phyloP scores from a whole-genome alignment of 2,797 vertebrate genomes.

The Spheniscus humboldti region DNA sequence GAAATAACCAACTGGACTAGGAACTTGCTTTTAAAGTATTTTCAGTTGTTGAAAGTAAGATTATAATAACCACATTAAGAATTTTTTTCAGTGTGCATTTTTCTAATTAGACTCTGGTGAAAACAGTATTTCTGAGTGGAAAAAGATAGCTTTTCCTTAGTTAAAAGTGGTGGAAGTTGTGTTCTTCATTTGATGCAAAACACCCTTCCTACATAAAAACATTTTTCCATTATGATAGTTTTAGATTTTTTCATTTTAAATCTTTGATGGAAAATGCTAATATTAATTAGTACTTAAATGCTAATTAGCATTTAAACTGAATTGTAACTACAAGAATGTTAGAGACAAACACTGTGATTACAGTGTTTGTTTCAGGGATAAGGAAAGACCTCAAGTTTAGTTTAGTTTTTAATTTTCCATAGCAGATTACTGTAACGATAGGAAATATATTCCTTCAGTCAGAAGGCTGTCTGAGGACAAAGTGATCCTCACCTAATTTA shows the following conservation, averaged over 20 bases:
- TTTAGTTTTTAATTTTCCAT: background rate
- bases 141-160: background rate
- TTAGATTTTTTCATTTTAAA: background rate
- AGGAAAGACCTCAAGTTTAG: background rate
- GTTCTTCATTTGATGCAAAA: background rate
- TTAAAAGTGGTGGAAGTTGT: background rate
- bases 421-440: background rate
- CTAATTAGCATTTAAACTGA: background rate
- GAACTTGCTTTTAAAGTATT: background rate
- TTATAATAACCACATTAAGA: background rate
- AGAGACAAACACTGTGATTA: background rate
- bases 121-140: background rate
- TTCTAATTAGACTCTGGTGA: background rate
- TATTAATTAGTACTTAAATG: background rate
- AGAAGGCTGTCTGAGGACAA: slow-evolving; percentile 12
- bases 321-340: background rate
- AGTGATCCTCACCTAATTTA: background rate
- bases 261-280: background rate
- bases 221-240: background rate
- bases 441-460: background rate
- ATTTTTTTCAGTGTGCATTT: background rate
- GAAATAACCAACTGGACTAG: background rate
- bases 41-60: background rate
- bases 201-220: background rate
- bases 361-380: background rate